These are phyloP conservation scores for Thunnus thynnus DNA, from an alignment of 2,113 vertebrate species.

Conservation along the genomic window DNA sequence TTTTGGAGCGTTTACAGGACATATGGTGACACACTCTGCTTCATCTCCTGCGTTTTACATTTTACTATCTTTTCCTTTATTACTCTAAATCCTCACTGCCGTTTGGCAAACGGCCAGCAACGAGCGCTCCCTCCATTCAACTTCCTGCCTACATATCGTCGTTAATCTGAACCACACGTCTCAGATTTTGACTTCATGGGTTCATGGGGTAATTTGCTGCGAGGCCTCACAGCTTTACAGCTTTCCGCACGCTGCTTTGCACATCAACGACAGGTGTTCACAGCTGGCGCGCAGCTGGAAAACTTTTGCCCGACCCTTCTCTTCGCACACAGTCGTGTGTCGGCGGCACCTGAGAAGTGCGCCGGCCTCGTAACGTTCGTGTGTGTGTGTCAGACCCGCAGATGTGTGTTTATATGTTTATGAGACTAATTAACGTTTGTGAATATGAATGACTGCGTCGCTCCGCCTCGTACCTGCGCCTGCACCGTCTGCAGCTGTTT, in stretches of 20 bases:
- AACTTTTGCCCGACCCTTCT: background rate
- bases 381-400: background rate
- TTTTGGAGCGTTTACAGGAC: too few species aligned
- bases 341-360: background rate
- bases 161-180: background rate
- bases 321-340: background rate
- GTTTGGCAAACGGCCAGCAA: background rate
- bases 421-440: background rate
- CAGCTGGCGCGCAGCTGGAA: constrained; percentile 39
- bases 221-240: constrained; percentile 9
- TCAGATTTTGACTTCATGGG: background rate
- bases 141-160: too few species aligned
- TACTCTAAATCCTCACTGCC: too few species aligned
- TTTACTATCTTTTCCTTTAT: too few species aligned
- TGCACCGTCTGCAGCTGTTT: constrained; percentile 93
- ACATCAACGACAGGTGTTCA: constrained; percentile 7
- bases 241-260: background rate
- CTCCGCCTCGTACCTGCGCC: constrained; percentile 87
- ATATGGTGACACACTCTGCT: too few species aligned
- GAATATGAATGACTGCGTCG: background rate
- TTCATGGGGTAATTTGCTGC: constrained; percentile 8
- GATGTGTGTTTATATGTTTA: background rate
- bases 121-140: background rate
- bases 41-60: too few species aligned
- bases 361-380: background rate